phyloP scores from a whole-genome alignment of 2,797 vertebrate genomes.

The Mallotus villosus region DNA sequence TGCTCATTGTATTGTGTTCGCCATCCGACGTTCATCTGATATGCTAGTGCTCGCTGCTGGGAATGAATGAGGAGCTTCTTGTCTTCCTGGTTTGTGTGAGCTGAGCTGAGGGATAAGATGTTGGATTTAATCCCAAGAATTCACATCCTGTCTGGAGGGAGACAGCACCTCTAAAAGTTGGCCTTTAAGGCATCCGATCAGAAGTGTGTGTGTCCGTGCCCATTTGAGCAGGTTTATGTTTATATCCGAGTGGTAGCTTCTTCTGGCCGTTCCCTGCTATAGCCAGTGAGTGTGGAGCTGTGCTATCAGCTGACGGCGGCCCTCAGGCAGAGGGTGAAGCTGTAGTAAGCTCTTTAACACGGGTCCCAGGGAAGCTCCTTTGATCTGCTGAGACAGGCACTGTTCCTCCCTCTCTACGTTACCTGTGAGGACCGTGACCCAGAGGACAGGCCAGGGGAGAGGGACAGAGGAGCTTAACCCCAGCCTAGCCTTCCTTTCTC shows the following conservation, averaged over 20 bases:
- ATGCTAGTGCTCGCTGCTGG: neutral
- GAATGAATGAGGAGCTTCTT: neutral
- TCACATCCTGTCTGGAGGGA: neutral
- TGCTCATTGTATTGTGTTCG: neutral
- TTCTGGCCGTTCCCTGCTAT: neutral
- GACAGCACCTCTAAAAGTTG: neutral
- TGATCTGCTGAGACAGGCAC: slow-evolving; percentile 65
- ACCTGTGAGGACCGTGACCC: slow-evolving; percentile 47
- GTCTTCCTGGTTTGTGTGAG: slow-evolving; percentile 24
- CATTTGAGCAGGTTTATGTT: neutral
- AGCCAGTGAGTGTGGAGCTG: neutral
- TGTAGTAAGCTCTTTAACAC: slow-evolving; percentile 47
- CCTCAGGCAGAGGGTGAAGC: slow-evolving; percentile 29
- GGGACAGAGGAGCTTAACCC: slow-evolving; percentile 69
- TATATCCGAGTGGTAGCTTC: no score
- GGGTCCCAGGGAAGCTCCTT: slow-evolving; percentile 57
- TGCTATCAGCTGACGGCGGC: neutral
- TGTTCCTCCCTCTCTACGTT: slow-evolving; percentile 54
- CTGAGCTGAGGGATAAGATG: neutral
- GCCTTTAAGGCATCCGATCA: neutral
- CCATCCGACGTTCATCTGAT: neutral
- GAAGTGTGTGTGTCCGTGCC: neutral
- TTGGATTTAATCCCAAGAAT: neutral
- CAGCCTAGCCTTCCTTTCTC: slow-evolving; percentile 18
- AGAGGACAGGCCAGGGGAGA: slow-evolving; percentile 23